A percentile compares a stretch with the other conserved stretches of the same genome.
Evolutionary conservation across 2,797 vertebrate species (phyloP).

Genomic region (Oceanodroma leucorhoa): DNA sequence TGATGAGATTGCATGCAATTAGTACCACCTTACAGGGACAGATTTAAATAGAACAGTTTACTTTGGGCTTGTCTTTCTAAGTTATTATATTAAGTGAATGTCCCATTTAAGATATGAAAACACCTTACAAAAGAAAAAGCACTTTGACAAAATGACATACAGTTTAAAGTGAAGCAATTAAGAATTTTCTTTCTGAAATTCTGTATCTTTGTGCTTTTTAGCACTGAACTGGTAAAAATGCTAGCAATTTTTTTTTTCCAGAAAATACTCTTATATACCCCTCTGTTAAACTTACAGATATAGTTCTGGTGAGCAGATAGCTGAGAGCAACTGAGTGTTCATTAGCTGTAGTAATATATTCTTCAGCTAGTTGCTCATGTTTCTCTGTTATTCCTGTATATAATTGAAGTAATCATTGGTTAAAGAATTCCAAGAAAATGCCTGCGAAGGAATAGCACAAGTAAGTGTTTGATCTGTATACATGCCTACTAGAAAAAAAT

Average conservation of each 20-base stretch:
- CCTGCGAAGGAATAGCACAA: accelerated
- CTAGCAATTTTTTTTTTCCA: not conserved
- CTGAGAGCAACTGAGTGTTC: not conserved
- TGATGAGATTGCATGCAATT: not conserved
- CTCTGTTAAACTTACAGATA: not conserved
- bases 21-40: not conserved
- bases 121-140: not conserved
- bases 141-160: not conserved
- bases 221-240: not conserved
- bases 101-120: not conserved
- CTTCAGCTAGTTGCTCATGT: not conserved
- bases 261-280: not conserved
- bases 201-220: not conserved
- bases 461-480: not conserved
- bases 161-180: not conserved
- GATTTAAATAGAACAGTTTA: not conserved
- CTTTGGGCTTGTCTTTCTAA: not conserved
- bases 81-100: not conserved
- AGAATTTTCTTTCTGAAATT: not conserved
- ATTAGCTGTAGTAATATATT: not conserved
- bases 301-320: not conserved
- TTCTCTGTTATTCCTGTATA: not conserved
- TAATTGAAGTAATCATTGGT: not conserved
- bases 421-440: not conserved
- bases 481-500: not conserved